phyloP scores from a whole-genome alignment of 2,888 invertebrate genomes.

The Tigriopus californicus region DNA sequence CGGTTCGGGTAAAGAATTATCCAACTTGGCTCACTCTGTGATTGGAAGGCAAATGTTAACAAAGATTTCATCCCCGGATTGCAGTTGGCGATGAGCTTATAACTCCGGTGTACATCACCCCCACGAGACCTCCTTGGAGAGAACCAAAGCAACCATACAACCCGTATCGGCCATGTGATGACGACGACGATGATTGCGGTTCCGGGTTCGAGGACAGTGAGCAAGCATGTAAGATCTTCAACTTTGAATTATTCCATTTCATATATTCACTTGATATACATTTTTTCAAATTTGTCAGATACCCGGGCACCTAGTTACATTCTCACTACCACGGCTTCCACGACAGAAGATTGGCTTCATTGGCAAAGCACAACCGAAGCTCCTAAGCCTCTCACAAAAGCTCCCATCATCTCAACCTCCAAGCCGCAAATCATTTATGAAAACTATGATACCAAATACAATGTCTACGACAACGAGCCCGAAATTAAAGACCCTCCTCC shows the following conservation, averaged over 20 bases:
- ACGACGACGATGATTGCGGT: slow-evolving; percentile 55
- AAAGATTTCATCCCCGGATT: neutral
- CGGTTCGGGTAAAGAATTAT: neutral
- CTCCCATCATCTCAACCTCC: slow-evolving; percentile 39
- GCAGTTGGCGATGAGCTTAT: slow-evolving; percentile 54
- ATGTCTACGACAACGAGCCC: slow-evolving; percentile 9
- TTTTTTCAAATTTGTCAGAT: too few relatives aligned
- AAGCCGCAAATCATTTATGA: slow-evolving; percentile 30
- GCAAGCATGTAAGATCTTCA: slow-evolving; percentile 22
- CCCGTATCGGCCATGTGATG: slow-evolving; percentile 35
- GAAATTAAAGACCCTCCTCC: slow-evolving; percentile 19
- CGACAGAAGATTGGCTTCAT: neutral
- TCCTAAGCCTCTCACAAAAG: neutral
- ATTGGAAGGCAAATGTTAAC: neutral
- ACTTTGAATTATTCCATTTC: neutral
- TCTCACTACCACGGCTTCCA: neutral
- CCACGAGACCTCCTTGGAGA: slow-evolving; percentile 39
- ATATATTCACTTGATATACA: too few relatives aligned
- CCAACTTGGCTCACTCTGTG: neutral
- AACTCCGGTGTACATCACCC: slow-evolving; percentile 73
- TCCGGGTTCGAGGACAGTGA: slow-evolving; percentile 28
- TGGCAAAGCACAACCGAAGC: neutral
- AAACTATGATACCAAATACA: slow-evolving; percentile 16
- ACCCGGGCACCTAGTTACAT: neutral
- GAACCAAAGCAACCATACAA: slow-evolving; percentile 18